phyloP scores from a whole-genome alignment of 1,140 invertebrate genomes.

The Pararge aegeria region DNA sequence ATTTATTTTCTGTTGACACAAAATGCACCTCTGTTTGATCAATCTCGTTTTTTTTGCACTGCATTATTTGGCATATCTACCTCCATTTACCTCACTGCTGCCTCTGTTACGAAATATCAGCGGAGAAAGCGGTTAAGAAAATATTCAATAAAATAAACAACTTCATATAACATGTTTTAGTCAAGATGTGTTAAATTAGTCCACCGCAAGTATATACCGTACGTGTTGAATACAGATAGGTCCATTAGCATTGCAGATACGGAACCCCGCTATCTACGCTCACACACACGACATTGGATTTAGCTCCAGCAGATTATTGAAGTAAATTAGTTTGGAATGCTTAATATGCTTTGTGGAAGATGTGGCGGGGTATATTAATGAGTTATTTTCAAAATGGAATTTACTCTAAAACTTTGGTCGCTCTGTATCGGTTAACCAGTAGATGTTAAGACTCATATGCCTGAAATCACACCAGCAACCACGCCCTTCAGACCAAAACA shows the following conservation, averaged over 20 bases:
- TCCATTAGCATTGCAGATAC: slow-evolving; percentile 27
- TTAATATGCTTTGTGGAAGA: slow-evolving; percentile 13
- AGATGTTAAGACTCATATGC: no score
- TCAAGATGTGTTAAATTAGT: slow-evolving; percentile 23
- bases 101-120: no score
- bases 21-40: no score
- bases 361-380: not conserved
- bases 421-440: not conserved
- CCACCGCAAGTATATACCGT: slow-evolving; percentile 12
- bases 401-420: not conserved
- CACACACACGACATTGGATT: slow-evolving; percentile 17
- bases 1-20: no score
- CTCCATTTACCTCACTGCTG: no score
- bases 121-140: no score
- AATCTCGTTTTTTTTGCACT: no score
- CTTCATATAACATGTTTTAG: not conserved
- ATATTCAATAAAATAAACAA: no score
- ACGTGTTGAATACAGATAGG: slow-evolving; percentile 23
- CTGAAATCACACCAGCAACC: no score
- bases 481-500: no score
- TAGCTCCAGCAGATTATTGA: slow-evolving; percentile 21
- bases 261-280: slow-evolving; percentile 12
- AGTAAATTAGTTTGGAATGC: slow-evolving; percentile 24
- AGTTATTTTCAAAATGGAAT: not conserved
- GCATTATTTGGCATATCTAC: no score